Percentiles rank a stretch among this genome's conserved stretches.
Conservation (phyloP, 2,113 vertebrate genomes). For the Thymallus thymallus region DNA sequence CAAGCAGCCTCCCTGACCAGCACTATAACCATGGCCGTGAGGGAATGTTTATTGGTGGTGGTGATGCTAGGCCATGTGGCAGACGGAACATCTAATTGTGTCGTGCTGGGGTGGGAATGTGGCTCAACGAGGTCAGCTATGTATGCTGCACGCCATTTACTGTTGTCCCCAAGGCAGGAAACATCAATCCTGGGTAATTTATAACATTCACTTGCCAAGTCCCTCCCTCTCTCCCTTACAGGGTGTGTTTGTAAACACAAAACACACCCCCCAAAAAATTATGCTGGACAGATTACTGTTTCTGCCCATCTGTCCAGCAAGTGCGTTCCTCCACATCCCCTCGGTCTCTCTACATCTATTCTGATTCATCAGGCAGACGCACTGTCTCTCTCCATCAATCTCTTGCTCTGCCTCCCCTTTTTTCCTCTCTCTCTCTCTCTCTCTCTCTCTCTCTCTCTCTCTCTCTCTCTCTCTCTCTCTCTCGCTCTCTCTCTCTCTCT, state of each 20-base stretch:
- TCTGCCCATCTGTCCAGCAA: slow-evolving; percentile 43
- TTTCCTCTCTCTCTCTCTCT: slow-evolving; percentile 13
- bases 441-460: not conserved
- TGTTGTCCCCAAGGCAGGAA: slow-evolving; percentile 51
- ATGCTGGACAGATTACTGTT: slow-evolving; percentile 38
- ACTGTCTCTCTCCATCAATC: slow-evolving; percentile 17
- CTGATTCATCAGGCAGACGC: slow-evolving; percentile 50
- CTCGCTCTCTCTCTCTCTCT: not conserved
- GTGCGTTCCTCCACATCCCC: slow-evolving; percentile 9
- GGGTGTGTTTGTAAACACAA: slow-evolving; percentile 55
- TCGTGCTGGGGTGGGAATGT: slow-evolving; percentile 15
- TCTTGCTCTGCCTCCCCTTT: slow-evolving; percentile 3
- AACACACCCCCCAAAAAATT: slow-evolving; percentile 22
- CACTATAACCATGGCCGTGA: not conserved
- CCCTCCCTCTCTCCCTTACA: slow-evolving; percentile 26
- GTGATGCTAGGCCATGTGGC: slow-evolving; percentile 32
- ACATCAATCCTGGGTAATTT: slow-evolving; percentile 66
- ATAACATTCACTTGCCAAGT: slow-evolving; percentile 37
- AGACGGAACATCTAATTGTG: slow-evolving; percentile 52
- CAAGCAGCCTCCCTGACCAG: not conserved
- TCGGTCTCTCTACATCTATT: slow-evolving; percentile 53
- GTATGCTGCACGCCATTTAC: slow-evolving; percentile 52
- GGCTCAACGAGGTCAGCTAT: slow-evolving; percentile 26
- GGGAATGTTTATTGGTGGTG: not conserved
- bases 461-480: not conserved